Base-by-base conservation (phyloP, 2,797 vertebrate species). In the Enteromius anoplus region DNA sequence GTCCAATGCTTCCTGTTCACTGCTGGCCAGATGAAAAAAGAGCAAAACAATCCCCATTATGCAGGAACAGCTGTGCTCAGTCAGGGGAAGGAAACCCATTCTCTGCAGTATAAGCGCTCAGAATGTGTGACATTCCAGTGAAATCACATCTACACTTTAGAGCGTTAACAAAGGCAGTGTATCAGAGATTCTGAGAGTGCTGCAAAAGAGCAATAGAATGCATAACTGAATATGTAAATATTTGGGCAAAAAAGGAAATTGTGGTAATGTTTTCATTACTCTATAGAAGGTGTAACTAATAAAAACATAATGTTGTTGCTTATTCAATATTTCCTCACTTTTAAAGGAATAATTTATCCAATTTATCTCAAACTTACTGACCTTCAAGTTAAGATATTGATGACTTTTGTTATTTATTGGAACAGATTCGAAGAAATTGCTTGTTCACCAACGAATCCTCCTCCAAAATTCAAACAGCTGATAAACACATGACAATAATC, bases 81-180 rank as follows among this genome's bases (percentile, higher is more conserved):
- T 76, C 78, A 85, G 78, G 86, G 85, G 85, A 88, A 88, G 87
- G 87, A 88, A 88, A 85, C 71, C 37, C 55, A 68, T 80, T 80
- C 78, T 75, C 51, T 83, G 29, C 65, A 69, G 8, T 64, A 75
- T 29, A 76, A 76, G 81, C 26, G 8, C 69, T 58, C 77, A 68
- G 75, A 82, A 60, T 75, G 69, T 79, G 82, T 66, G 76, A 79
- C 75, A 85, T 72, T 81, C 75, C 68, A 65, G 32, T 70, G 23
- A 81, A 83, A 75, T 49, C 42, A 51, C 70, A 76, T 64, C 19
- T 55, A 60, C 15, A n/a, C 76, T 70, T 84, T 5, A 53, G 19
- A 37, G 66, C 70, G 40, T 84, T 79, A 49, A 77, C 82, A 78
- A 60, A 80, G 40, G 29, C 53, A 83, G 81, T 62, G 19, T 69